Evolutionary conservation across 35 echinoderm and acorn worm genomes (phyloP).

Genomic region (Chiridota heheva): DNA sequence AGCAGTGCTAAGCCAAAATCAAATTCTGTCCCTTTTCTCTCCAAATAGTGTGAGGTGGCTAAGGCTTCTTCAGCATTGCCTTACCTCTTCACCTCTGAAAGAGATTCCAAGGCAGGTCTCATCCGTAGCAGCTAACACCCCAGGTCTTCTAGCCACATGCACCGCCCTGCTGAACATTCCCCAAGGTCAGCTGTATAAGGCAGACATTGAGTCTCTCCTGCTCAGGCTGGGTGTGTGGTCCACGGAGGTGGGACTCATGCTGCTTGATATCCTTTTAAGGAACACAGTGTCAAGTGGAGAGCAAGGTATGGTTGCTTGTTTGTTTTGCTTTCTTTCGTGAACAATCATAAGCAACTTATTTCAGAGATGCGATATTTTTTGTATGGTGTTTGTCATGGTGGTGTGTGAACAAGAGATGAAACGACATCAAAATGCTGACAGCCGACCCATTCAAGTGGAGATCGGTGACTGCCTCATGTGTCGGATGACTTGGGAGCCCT

Average conservation of each 20-base stretch:
- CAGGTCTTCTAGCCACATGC: conserved; percentile 89
- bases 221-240: conserved; percentile 74
- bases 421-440: too few relatives aligned
- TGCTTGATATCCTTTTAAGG: conserved; percentile 83
- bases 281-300: conserved; percentile 63
- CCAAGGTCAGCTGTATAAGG: conserved; percentile 67
- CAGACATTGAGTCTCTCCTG: conserved; percentile 82
- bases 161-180: conserved; percentile 76
- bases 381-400: too few relatives aligned
- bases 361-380: too few relatives aligned
- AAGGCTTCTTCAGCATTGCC: conserved; percentile 85
- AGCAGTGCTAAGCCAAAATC: too few relatives aligned
- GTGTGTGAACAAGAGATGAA: too few relatives aligned
- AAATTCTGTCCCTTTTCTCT: not conserved
- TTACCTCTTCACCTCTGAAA: conserved; percentile 49
- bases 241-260: conserved; percentile 81
- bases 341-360: too few relatives aligned
- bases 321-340: too few relatives aligned
- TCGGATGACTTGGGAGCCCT: too few relatives aligned
- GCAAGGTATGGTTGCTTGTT: conserved; percentile 22
- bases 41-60: conserved; percentile 81
- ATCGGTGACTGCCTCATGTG: too few relatives aligned
- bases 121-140: conserved; percentile 62
- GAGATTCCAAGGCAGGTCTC: conserved; percentile 41
- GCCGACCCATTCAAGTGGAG: too few relatives aligned